A percentile compares a stretch with the other conserved stretches of the same genome.
phyloP scores from a whole-genome alignment of 2,113 vertebrate genomes.

The Phylloscopus trochilus region DNA sequence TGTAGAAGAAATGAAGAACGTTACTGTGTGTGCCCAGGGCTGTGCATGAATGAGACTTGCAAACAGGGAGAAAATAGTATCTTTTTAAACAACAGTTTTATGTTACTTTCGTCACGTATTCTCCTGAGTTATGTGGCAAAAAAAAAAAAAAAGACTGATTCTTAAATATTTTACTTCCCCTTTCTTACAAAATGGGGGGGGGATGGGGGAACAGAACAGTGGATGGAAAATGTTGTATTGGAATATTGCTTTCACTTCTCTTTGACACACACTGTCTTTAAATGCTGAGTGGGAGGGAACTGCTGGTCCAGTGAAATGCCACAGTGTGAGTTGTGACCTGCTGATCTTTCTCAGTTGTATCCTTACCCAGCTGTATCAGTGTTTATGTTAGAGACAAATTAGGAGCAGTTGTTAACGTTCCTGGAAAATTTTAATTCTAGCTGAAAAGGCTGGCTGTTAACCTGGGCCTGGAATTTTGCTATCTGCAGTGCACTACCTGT shows the following conservation, averaged over 20 bases:
- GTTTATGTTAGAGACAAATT: background rate
- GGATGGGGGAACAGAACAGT: background rate
- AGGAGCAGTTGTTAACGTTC: background rate
- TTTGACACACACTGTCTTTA: background rate
- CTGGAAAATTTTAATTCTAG: background rate
- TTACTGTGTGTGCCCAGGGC: accelerated
- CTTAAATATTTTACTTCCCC: background rate
- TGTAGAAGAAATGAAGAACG: background rate
- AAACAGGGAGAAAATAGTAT: background rate
- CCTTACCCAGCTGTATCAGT: background rate
- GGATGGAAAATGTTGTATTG: background rate
- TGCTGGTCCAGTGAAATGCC: background rate
- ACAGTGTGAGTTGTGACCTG: background rate
- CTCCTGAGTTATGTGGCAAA: background rate
- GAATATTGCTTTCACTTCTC: conserved; percentile 27
- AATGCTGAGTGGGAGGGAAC: background rate
- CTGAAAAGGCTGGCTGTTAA: background rate
- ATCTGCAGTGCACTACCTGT: accelerated
- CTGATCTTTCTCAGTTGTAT: background rate
- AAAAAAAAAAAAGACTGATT: background rate
- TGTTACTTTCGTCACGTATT: background rate
- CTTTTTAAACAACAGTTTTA: background rate
- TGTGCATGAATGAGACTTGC: background rate
- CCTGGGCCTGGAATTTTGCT: background rate
- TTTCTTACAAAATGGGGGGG: background rate